Conservation (phyloP, 2,113 vertebrate genomes). For the Todiramphus chloris region DNA sequence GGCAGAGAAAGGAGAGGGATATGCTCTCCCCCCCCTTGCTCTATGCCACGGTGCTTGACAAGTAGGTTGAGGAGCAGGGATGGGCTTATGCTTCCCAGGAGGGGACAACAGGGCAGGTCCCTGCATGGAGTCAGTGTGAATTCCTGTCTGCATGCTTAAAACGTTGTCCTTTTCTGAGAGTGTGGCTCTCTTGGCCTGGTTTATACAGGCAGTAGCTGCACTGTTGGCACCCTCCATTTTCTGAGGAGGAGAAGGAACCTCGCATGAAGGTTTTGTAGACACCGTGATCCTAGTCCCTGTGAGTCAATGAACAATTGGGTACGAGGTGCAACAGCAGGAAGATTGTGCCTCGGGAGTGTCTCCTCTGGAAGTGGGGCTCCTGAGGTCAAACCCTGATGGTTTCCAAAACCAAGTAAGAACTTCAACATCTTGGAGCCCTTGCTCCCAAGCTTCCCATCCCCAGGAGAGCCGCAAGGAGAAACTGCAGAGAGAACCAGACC, state of each 20-base stretch:
- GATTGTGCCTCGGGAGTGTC: fast-evolving
- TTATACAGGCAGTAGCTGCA: not conserved
- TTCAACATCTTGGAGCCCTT: not conserved
- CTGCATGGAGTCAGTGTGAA: fast-evolving
- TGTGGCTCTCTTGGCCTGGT: not conserved
- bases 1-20: constrained; percentile 27
- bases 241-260: not conserved
- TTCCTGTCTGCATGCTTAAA: not conserved
- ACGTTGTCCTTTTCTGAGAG: not conserved
- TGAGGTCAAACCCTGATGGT: not conserved
- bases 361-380: not conserved
- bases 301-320: not conserved
- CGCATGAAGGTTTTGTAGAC: fast-evolving
- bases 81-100: not conserved
- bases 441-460: not conserved
- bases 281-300: not conserved
- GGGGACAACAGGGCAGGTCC: not conserved
- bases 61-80: not conserved
- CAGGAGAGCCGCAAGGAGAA: not conserved
- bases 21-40: not conserved
- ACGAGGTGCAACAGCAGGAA: not conserved
- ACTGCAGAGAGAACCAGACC: fast-evolving
- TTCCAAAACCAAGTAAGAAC: not conserved
- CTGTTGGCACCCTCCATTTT: fast-evolving
- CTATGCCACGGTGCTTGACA: not conserved